Evolutionary conservation across 2,797 vertebrate genomes (phyloP), one percentile per base, ranked within the genome.

Genomic region (Garrulus glandarius): DNA sequence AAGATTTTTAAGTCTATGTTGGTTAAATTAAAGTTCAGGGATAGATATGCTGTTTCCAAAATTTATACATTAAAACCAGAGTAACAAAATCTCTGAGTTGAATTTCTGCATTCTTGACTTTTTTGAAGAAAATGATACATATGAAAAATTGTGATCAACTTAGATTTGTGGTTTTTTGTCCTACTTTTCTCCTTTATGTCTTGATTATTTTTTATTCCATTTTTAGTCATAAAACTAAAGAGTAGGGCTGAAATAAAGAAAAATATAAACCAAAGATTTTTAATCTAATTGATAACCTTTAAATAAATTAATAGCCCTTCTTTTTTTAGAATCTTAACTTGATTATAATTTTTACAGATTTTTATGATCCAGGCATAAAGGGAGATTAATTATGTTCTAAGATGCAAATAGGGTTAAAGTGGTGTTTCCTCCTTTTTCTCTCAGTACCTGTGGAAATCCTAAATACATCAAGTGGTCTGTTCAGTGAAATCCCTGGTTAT

Each of bases 231-330:
- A 69, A 90, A 84, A 79, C 55, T 50, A 44, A 71, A 61, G 6
- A 60, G 3, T 46, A 47, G 1, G 1, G 2, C 2, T 82, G 27
- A 87, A 77, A 69, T 55, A 72, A 85, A 80, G n/a, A 46, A 72
- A 75, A 84, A 81, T 11, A 12, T n/a, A 60, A 92, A 56, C 4
- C 0, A 64, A 67, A 69, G 1, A 9, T 17, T 37, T 84, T 26
- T 0, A 72, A 55, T 34, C 4, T 23, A 61, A 52, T 36, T 16
- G 0, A 17, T 79, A 75, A 69, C 0, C 2, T 86, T 63, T 34
- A 75, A 69, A 50, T 49, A 78, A 86, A 60, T 53, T 6, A 81
- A 71, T 26, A 57, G 1, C 0, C 0, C 1, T 52, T 60, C 5
- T 36, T 32, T 59, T 59, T 71, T 52, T 3, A 30, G 10, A 72